Evolutionary conservation across 2,113 vertebrate species (phyloP).

Genomic region (Cynopterus brachyotis): DNA sequence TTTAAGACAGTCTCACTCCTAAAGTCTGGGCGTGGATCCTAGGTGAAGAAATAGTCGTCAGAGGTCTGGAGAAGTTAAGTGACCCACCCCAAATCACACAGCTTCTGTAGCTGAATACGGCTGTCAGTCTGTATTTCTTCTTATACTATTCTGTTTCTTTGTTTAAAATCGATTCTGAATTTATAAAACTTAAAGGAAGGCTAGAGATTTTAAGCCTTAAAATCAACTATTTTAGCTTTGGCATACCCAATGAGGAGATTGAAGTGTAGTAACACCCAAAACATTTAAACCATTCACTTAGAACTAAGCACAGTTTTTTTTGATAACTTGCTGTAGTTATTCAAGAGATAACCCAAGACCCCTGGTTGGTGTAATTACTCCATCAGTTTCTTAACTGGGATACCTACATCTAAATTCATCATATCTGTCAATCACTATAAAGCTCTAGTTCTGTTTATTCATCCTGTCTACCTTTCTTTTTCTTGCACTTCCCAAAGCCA

Average conservation of each 20-base stretch:
- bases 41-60: not conserved
- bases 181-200: not conserved
- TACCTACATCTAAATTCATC: not conserved
- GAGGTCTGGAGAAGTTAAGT: not conserved
- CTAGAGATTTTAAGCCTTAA: slow-evolving; percentile 6
- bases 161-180: slow-evolving; percentile 10
- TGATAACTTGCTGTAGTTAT: not conserved
- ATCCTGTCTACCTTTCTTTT: not conserved
- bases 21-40: not conserved
- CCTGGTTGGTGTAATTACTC: not conserved
- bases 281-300: slow-evolving; percentile 8
- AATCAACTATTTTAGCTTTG: not conserved
- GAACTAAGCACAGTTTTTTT: not conserved
- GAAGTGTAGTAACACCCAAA: not conserved
- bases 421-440: not conserved
- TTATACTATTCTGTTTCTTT: not conserved
- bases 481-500: not conserved
- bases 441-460: not conserved
- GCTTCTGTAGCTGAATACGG: not conserved
- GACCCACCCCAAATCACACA: not conserved
- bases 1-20: not conserved
- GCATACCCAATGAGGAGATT: not conserved
- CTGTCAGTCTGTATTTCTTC: not conserved
- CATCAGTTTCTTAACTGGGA: slow-evolving; percentile 5
- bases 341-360: not conserved